Evolutionary conservation across 2,797 vertebrate genomes (phyloP).

Genomic region (Ibycter americanus): DNA sequence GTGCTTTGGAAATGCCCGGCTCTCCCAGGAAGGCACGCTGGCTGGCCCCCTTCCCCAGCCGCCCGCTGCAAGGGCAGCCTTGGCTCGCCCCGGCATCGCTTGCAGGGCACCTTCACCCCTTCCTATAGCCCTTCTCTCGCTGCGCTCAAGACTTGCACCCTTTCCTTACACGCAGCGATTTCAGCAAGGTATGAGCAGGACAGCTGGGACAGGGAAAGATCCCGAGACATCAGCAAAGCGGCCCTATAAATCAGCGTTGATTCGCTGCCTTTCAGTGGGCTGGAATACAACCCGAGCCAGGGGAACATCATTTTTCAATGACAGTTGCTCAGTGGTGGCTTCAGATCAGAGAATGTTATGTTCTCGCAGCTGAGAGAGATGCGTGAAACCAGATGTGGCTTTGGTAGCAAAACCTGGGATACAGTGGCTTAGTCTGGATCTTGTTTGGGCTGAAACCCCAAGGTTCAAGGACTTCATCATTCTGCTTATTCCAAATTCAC

Average conservation of each 20-base stretch:
- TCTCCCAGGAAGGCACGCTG: background rate
- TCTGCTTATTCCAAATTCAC: background rate
- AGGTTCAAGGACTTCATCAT: background rate
- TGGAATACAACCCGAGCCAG: background rate
- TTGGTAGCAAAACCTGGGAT: background rate
- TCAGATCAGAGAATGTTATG: background rate
- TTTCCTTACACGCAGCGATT: background rate
- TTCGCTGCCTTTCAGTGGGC: background rate
- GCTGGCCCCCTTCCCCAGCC: background rate
- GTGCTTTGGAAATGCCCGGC: accelerated
- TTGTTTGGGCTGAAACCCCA: background rate
- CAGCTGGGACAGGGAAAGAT: background rate
- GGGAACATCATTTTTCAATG: background rate
- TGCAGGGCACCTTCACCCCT: background rate
- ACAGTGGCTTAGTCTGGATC: background rate
- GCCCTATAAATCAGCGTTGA: background rate
- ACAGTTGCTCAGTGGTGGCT: background rate
- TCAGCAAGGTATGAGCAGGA: background rate
- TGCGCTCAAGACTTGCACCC: background rate
- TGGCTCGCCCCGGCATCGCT: background rate
- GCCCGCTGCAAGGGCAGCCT: background rate
- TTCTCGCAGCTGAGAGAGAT: background rate
- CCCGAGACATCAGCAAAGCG: background rate
- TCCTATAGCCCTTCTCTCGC: background rate
- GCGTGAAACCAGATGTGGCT: background rate